Base-by-base conservation (phyloP, 2,888 invertebrate genomes). In the Galerucella pusilla region DNA sequence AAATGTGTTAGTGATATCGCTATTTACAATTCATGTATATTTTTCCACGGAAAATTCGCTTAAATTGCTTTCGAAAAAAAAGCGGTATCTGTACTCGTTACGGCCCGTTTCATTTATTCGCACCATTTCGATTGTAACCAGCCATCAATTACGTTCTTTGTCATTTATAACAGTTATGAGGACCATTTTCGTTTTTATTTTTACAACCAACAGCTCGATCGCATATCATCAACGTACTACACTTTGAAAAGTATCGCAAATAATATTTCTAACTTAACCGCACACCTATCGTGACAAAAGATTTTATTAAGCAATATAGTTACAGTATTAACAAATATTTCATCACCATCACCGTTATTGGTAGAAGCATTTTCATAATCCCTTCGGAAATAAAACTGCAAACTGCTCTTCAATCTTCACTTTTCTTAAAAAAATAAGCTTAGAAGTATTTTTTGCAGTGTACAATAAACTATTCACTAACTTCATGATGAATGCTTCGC, bases 121-220 rank as follows among this genome's bases (percentile, higher is more conserved):
- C 25, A 25, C 25, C 25, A 28, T 60, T 60, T 60, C 60, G 60
- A 60, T 60, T 28, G 25, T 6, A 60, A 60, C 60, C 60, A 60
- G 12, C 25, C 60, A 60, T 60, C 60, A 60, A 60, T 60, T 60
- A 60, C 28, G 60, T 60, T 28, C 60, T 60, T 60, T 60, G 60
- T 60, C 60, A 60, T 60, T 60, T 60, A 60, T 28, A 60, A 28
- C 25, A 60, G 60, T 60, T 60, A 60, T 28, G 28, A 60, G 60
- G 11, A 60, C 60, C 60, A 28, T 60, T 60, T 60, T 60, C 28
- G 25, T 60, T 60, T 60, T 60, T 60, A 60, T 60, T 60, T 28
- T 28, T 14, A n/a, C 52, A 52, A n/a, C 52, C 35, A 42, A 42
- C 35, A 52, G n/a, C 7, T 52, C 14, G n/a, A 5, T 52, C n/a